Evolutionary conservation across 2,888 invertebrate species (phyloP).

Genomic region (Erannis defoliaria): DNA sequence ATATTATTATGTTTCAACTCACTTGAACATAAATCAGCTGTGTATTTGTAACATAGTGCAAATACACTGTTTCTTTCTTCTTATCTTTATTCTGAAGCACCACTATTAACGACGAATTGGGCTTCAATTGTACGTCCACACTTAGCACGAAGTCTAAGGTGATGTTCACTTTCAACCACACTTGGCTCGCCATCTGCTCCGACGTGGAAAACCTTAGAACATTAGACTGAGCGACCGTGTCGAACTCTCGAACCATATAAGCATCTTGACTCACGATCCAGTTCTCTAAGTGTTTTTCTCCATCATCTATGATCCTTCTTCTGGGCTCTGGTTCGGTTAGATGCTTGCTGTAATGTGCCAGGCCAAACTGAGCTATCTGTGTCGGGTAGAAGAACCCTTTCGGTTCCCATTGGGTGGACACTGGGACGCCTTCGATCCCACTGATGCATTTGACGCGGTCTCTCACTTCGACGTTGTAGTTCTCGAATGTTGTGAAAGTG

Average conservation of each 20-base stretch:
- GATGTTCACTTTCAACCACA: conserved; percentile 86
- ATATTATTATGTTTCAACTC: not conserved
- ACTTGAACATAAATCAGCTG: conserved; percentile 91
- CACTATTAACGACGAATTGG: conserved; percentile 94
- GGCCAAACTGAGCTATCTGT: conserved; percentile 98
- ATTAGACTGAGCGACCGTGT: conserved; percentile 85
- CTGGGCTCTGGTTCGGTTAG: conserved; percentile 94
- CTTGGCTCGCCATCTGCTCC: conserved; percentile 89
- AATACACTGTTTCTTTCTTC: conserved; percentile 91
- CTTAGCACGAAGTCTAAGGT: conserved; percentile 91
- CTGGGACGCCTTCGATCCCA: conserved; percentile 96
- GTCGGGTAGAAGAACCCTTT: conserved; percentile 99
- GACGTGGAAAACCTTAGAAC: conserved; percentile 91
- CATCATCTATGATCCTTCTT: conserved; percentile 90
- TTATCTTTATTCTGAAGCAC: conserved; percentile 91
- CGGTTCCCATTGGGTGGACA: conserved; percentile 98
- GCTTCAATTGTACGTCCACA: conserved; percentile 89
- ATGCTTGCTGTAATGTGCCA: conserved; percentile 98
- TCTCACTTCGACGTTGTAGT: conserved; percentile 98
- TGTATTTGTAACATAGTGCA: conserved; percentile 94
- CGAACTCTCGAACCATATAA: conserved; percentile 87
- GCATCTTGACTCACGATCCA: conserved; percentile 93
- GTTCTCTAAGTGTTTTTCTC: conserved; percentile 88
- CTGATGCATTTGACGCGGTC: conserved; percentile 98
- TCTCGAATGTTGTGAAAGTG: conserved; percentile 98